Conservation (phyloP, 1,140 invertebrate species). For the Maniola jurtina region DNA sequence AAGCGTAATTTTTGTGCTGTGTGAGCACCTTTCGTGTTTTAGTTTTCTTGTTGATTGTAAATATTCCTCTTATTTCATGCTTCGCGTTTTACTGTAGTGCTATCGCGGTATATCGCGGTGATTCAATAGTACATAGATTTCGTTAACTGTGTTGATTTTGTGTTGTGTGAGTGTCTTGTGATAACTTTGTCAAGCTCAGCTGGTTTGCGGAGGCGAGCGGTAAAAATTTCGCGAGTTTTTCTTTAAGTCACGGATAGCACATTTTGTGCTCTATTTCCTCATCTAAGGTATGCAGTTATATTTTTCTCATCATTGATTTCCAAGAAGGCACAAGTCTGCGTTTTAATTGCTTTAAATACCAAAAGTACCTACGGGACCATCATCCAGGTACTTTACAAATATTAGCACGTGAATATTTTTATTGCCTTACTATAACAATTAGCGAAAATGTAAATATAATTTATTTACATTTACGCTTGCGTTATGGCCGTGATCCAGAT, state of each 20-base stretch:
- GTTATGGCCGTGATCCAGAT: slow-evolving; percentile 76
- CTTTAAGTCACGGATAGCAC: slow-evolving; percentile 58
- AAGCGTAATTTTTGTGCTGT: slow-evolving; percentile 37
- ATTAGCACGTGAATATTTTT: slow-evolving; percentile 22
- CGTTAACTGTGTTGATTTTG: slow-evolving; percentile 9
- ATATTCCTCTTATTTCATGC: not conserved
- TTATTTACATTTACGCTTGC: slow-evolving; percentile 54
- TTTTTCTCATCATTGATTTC: slow-evolving; percentile 37
- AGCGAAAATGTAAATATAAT: slow-evolving; percentile 24
- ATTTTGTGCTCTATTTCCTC: slow-evolving; percentile 70
- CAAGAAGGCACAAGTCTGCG: slow-evolving; percentile 9
- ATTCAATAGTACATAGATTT: not conserved
- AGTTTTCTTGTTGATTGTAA: slow-evolving; percentile 22
- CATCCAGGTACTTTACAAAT: slow-evolving; percentile 6
- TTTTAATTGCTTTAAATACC: not conserved
- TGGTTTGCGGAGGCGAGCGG: slow-evolving; percentile 73
- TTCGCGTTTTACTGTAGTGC: slow-evolving; percentile 9
- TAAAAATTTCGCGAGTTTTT: slow-evolving; percentile 75
- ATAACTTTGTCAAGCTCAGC: slow-evolving; percentile 76
- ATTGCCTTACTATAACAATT: slow-evolving; percentile 21
- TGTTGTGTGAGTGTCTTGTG: slow-evolving; percentile 48
- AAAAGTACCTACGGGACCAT: no score
- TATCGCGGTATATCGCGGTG: not conserved
- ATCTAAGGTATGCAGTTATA: slow-evolving; percentile 71
- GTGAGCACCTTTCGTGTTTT: slow-evolving; percentile 28